Base-by-base conservation (phyloP, 1,140 invertebrate genomes). In the Proales similis region DNA sequence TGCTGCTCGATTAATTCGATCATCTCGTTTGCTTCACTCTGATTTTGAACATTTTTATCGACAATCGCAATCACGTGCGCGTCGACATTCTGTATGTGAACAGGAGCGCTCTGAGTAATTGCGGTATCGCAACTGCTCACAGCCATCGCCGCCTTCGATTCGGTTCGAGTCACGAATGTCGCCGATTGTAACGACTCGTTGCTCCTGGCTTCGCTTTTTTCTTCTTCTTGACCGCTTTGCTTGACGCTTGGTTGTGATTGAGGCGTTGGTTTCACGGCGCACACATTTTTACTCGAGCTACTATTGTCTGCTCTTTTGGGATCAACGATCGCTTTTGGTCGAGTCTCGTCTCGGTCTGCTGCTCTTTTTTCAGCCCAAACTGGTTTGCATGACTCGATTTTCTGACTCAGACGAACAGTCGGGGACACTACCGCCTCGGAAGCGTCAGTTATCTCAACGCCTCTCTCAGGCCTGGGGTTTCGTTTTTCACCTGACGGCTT, bases 251-350 rank as follows among this genome's bases (percentile, higher is more conserved):
- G 7, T 36, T 33, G 29, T 5, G 22, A 7, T 57, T 57, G 51
- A 12, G 39, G 36, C 1, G 51, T 57, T 24, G 51, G 51, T 42
- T 57, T 57, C 27, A 57, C 51, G 30, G 51, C 45, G n/a, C 51
- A 57, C 5, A 57, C 36, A 27, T 57, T 57, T 42, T 57, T 57
- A 12, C 14, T 27, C 5, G 29, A 19, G n/a, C 45, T 22, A 1
- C 7, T 14, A 30, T 24, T 14, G 12, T 9, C n/a, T 14, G 20
- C 17, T 42, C 30, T 42, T 57, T 39, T 39, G 36, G 9, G 14
- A 2, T 39, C 33, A 27, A 42, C 51, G 29, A 30, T 57, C 20
- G 51, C 19, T 20, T 38, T 48, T 24, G 11, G 20, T 2, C n/a
- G 14, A 14, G 1, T 42, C 11, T 57, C 36, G 14, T 38, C 11